Conservation (phyloP, 2,113 vertebrate species). For the Aix galericulata region DNA sequence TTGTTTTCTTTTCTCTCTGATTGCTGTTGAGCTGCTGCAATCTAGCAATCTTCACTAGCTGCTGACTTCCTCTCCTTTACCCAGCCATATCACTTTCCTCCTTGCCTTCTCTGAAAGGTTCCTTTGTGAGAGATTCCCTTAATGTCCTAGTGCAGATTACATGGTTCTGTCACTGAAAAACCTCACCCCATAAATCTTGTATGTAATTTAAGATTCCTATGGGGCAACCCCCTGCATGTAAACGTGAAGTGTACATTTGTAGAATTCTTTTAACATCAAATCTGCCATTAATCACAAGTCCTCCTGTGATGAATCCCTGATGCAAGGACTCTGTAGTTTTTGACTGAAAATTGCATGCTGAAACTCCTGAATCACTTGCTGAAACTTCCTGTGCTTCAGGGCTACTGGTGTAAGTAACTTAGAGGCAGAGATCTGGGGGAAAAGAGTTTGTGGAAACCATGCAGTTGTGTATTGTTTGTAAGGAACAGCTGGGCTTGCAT, state of each 20-base stretch:
- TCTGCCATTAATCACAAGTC: background rate
- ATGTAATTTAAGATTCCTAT: background rate
- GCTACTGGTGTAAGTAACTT: background rate
- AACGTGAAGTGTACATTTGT: background rate
- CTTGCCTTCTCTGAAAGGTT: background rate
- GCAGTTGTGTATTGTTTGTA: background rate
- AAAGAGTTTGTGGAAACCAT: background rate
- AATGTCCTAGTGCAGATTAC: background rate
- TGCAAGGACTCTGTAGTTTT: background rate
- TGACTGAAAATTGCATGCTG: background rate
- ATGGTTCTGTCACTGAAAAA: background rate
- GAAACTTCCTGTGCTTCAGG: background rate
- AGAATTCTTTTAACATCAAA: background rate
- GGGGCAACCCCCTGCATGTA: background rate
- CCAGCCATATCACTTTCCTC: background rate
- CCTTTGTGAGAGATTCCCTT: background rate
- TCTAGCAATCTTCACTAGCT: background rate
- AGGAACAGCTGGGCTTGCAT: background rate
- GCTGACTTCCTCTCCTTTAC: background rate
- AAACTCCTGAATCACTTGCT: background rate
- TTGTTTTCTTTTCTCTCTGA: background rate
- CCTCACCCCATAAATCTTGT: background rate
- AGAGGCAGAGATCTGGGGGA: background rate
- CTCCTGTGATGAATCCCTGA: background rate
- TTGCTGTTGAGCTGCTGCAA: background rate